Evolutionary conservation across 2,797 vertebrate genomes (phyloP).

Genomic region (Nasua narica): DNA sequence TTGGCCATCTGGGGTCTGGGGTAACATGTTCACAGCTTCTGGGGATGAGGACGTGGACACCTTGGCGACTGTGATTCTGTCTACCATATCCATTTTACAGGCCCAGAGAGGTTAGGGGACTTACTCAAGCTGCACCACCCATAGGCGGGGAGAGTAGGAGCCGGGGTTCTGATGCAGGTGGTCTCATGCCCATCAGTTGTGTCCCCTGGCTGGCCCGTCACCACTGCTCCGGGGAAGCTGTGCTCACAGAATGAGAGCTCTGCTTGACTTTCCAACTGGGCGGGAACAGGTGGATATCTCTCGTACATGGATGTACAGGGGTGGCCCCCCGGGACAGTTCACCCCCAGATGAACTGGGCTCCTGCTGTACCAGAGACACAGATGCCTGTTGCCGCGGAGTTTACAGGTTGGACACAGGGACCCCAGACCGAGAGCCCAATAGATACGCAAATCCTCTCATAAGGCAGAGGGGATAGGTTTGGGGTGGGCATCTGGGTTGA

Average conservation of each 20-base stretch:
- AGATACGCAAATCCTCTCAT: background rate
- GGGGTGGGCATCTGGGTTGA: background rate
- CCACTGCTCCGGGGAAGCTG: background rate
- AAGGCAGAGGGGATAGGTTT: background rate
- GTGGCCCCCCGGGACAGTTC: background rate
- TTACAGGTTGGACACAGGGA: background rate
- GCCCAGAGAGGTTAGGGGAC: background rate
- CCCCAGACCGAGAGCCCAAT: background rate
- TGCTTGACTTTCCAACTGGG: rapidly evolving
- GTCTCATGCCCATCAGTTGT: background rate
- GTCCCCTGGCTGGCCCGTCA: background rate
- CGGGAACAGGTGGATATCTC: background rate
- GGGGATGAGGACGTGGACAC: background rate
- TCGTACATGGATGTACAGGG: too few species aligned
- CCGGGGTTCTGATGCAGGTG: background rate
- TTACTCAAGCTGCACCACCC: background rate
- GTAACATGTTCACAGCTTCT: background rate
- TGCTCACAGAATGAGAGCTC: background rate
- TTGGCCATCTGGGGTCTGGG: background rate
- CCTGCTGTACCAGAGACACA: rapidly evolving
- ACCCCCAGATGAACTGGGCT: too few species aligned
- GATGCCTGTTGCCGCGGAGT: too few species aligned
- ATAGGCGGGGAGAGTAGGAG: too few species aligned
- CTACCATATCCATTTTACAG: background rate
- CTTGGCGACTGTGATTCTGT: background rate